Evolutionary conservation across 30 jellyfish, hydroid and myxozoan species (phyloP).

Genomic region (Clytia hemisphaerica): DNA sequence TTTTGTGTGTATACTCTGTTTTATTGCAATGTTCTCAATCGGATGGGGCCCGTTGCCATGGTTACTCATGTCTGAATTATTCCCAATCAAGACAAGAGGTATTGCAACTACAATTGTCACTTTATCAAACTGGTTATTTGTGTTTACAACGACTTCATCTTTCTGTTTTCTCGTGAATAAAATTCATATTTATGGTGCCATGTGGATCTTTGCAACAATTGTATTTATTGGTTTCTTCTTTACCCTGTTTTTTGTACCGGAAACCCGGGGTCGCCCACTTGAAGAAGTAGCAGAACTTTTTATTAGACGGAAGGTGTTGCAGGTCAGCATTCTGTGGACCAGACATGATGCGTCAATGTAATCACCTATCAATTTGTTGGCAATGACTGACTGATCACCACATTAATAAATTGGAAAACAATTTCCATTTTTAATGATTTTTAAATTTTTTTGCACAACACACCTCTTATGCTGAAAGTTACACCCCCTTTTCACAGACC

Average conservation of each 20-base stretch:
- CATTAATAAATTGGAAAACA: too few relatives aligned
- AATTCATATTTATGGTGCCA: neutral
- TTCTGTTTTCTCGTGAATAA: neutral
- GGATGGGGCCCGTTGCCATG: conserved; percentile 39
- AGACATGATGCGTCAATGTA: too few relatives aligned
- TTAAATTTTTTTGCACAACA: too few relatives aligned
- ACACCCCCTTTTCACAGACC: too few relatives aligned
- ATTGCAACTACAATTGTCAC: neutral
- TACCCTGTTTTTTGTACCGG: conserved; percentile 84
- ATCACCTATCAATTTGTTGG: too few relatives aligned
- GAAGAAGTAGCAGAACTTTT: conserved; percentile 70
- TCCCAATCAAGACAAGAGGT: conserved; percentile 17
- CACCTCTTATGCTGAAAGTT: too few relatives aligned
- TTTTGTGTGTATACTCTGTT: neutral
- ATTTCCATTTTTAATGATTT: too few relatives aligned
- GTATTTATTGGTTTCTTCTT: neutral
- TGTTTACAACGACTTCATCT: neutral
- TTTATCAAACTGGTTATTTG: neutral
- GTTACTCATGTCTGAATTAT: conserved; percentile 21
- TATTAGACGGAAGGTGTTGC: too few relatives aligned
- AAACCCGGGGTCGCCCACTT: conserved; percentile 82
- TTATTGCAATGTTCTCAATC: conserved; percentile 3
- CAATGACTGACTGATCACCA: too few relatives aligned
- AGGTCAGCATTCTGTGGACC: too few relatives aligned
- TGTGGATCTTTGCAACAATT: conserved; percentile 10